phyloP scores from a whole-genome alignment of 2,797 vertebrate genomes.

The Pangasius mekongensis region DNA sequence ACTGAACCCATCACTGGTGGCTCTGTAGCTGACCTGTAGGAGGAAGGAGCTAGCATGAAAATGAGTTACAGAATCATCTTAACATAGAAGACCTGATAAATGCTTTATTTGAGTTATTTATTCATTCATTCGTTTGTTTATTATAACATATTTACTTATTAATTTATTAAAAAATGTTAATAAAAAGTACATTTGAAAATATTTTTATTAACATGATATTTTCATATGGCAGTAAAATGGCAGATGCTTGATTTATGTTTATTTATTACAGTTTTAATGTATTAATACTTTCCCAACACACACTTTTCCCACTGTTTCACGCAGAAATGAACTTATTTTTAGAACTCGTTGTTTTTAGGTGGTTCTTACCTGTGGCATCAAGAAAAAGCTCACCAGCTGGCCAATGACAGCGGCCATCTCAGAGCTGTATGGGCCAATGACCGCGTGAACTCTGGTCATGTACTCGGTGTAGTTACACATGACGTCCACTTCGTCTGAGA shows the following conservation, averaged over 20 bases:
- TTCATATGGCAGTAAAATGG: not conserved
- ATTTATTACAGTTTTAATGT: not conserved
- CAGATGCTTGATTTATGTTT: not conserved
- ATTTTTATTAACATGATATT: not conserved
- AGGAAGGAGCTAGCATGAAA: not conserved
- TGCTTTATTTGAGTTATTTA: not conserved
- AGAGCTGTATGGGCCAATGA: constrained; percentile 82
- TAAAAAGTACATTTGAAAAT: not conserved
- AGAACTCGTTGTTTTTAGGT: not conserved
- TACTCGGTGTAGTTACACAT: constrained; percentile 82
- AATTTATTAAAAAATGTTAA: too few relatives aligned
- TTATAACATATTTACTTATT: not conserved
- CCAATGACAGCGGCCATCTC: constrained; percentile 78
- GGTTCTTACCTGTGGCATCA: constrained; percentile 85
- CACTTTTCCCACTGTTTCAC: not conserved
- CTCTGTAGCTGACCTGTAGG: constrained; percentile 84
- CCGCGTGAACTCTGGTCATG: constrained; percentile 77
- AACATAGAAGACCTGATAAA: not conserved
- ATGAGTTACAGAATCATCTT: not conserved
- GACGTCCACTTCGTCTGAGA: constrained; percentile 61
- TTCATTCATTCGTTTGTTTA: not conserved
- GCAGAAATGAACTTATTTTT: not conserved
- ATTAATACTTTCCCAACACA: not conserved
- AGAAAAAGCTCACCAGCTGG: constrained; percentile 86
- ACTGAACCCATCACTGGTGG: constrained; percentile 84